Conservation (phyloP, 2,888 invertebrate species). For the Abscondita cerata region DNA sequence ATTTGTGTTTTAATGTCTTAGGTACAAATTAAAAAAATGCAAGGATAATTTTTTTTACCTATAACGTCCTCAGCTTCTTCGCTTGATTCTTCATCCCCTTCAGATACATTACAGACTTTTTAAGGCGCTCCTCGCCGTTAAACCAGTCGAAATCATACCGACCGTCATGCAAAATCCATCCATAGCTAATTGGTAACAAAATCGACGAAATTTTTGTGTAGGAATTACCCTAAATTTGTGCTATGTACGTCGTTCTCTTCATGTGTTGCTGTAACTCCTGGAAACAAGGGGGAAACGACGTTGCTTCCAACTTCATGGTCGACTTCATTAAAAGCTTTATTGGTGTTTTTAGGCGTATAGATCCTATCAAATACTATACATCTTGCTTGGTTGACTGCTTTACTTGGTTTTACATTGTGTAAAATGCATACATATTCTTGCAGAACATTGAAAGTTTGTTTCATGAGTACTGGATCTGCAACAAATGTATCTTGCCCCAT, state of each 20-base stretch:
- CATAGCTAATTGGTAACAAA: too few species aligned
- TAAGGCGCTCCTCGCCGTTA: background rate
- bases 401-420: conserved; percentile 35
- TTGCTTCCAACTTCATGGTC: too few species aligned
- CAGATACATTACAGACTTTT: background rate
- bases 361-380: conserved; percentile 36
- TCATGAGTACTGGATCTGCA: background rate
- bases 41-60: too few species aligned
- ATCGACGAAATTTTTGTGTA: background rate
- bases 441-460: background rate
- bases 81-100: too few species aligned
- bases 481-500: too few species aligned
- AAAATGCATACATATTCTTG: too few species aligned
- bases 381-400: too few species aligned
- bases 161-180: too few species aligned
- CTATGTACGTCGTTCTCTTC: background rate
- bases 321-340: conserved; percentile 40
- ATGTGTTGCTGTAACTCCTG: background rate
- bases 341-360: conserved; percentile 36
- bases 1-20: background rate
- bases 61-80: too few species aligned
- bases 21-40: too few species aligned
- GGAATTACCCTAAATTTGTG: background rate
- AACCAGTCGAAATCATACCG: background rate
- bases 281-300: background rate